Evolutionary conservation across 1,140 invertebrate genomes (phyloP), one percentile per base, ranked within the genome.

Genomic region (Ephestia elutella): DNA sequence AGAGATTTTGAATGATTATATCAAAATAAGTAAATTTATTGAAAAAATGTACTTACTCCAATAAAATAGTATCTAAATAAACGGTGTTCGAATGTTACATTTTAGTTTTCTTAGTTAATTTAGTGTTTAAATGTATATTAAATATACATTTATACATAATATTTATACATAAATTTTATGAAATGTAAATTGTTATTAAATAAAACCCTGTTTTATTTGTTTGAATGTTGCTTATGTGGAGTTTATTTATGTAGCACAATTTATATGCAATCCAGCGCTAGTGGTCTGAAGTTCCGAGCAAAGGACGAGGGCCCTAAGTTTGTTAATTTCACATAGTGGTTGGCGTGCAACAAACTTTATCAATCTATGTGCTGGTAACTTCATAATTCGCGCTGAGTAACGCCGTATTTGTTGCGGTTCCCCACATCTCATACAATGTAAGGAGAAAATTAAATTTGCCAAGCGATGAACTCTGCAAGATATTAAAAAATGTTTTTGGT

Each of bases 251-350:
- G 59, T 60, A 62, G 32, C 50, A 61, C 62, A 73, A 77, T 75
- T 71, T 70, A 70, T 72, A 71, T 68, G 67, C 72, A 68, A 73
- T 71, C 68, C 66, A 66, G 56, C 61, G 50, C 58, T 32, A 71
- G 58, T 60, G 65, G 65, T 63, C 50, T 64, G 56, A 65, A 71
- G 49, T 69, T 62, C 35, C 59, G 57, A 59, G 55, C 63, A 65
- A 72, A 73, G 71, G 71, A 79, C 69, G 62, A 73, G 54, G 63
- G 54, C 38, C 66, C 64, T 66, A 82, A 82, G 81, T 84, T 84
- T 77, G 76, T 80, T 80, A 84, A 84, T 80, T 83, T 78, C 71
- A 73, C 70, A 80, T 75, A 75, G 71, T 77, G 73, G 70, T 62
- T 71, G 59, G 71, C 68, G 62, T 71, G 73, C 75, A 75, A 68